Conservation (phyloP, 2,113 vertebrate genomes). For the Dromiciops gliroides region DNA sequence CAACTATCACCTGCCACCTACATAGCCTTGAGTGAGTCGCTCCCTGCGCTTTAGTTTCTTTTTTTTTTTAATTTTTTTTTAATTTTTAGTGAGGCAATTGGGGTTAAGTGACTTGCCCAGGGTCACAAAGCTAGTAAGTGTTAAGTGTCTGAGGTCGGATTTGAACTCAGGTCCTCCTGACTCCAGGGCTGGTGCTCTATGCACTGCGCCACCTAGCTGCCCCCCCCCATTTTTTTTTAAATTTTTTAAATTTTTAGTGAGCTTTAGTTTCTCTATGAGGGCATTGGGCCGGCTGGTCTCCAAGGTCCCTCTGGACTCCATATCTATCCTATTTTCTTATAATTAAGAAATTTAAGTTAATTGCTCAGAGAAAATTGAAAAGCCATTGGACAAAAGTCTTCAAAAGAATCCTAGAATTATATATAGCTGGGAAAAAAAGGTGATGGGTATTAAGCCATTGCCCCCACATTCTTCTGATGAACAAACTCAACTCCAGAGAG, state of each 20-base stretch:
- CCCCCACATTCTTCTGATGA: neutral
- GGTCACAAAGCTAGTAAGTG: too few species aligned
- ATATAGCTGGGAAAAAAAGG: neutral
- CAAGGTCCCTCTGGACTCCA: neutral
- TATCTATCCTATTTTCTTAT: neutral
- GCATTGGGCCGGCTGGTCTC: neutral
- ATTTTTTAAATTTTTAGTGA: too few species aligned
- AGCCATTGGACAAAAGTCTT: neutral
- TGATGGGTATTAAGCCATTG: neutral
- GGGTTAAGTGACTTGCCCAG: too few species aligned
- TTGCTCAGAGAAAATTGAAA: slow-evolving; percentile 40
- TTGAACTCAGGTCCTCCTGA: too few species aligned
- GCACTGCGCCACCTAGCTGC: too few species aligned
- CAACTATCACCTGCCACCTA: neutral
- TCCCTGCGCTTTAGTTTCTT: neutral
- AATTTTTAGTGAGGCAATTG: too few species aligned
- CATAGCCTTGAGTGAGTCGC: neutral
- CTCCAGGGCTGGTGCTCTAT: too few species aligned
- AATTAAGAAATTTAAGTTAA: slow-evolving; percentile 37
- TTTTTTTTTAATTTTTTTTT: too few species aligned
- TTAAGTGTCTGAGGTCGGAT: too few species aligned
- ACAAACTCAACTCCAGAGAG: neutral
- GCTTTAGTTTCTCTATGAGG: neutral
- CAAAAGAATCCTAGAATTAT: neutral
- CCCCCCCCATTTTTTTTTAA: too few species aligned